These are phyloP conservation scores for Phoenicopterus ruber DNA, from an alignment of 2,113 vertebrate genomes.

Conservation along the genomic window DNA sequence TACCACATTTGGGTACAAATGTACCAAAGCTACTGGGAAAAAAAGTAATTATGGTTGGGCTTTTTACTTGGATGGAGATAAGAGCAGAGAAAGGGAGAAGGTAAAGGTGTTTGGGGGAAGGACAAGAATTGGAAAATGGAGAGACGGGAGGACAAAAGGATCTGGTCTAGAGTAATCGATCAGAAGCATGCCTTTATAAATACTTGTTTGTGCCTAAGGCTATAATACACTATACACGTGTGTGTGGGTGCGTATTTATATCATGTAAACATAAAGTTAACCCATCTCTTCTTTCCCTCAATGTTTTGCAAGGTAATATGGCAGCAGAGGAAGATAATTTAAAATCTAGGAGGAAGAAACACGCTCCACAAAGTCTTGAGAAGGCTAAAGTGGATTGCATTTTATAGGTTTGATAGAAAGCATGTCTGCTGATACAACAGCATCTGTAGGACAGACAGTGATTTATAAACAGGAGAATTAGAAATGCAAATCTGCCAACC, in stretches of 20 bases:
- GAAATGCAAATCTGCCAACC: not conserved
- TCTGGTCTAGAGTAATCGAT: not conserved
- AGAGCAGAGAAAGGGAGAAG: not conserved
- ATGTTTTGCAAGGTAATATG: not conserved
- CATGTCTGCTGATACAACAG: not conserved
- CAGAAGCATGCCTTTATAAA: not conserved
- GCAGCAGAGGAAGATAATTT: not conserved
- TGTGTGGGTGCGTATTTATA: not conserved
- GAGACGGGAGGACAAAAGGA: not conserved
- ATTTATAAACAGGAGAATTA: not conserved
- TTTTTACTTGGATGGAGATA: not conserved
- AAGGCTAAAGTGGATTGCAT: not conserved
- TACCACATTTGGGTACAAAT: not conserved
- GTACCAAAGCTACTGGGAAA: not conserved
- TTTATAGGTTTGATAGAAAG: not conserved
- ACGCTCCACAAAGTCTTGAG: not conserved
- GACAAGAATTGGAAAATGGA: not conserved
- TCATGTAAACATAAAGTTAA: not conserved
- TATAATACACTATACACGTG: not conserved
- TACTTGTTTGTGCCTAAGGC: not conserved
- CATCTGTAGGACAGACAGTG: not conserved
- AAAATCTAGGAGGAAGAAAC: not conserved
- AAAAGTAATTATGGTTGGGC: not conserved
- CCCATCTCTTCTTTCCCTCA: not conserved
- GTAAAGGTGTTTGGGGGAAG: not conserved